Percentiles rank a stretch among this genome's conserved stretches.
These are phyloP conservation scores for Sebastes trivittatus DNA, from an alignment of 2,797 vertebrate species.

Conservation along the genomic window DNA sequence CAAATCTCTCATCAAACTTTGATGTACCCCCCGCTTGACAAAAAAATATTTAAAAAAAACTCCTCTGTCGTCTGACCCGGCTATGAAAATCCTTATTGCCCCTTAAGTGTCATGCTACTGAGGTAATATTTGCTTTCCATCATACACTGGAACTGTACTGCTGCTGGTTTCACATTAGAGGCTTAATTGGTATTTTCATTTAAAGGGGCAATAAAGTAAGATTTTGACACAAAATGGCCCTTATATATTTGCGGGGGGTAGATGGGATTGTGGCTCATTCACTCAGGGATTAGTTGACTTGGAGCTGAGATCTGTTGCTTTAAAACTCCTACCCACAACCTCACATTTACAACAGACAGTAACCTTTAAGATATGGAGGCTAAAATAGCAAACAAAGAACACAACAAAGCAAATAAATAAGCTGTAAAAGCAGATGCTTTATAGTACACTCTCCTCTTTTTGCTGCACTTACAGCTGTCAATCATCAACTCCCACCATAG, in stretches of 20 bases:
- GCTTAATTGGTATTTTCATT: conserved; percentile 64
- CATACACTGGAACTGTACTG: conserved; percentile 17
- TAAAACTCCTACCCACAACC: background rate
- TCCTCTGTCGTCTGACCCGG: background rate
- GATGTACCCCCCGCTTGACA: conserved; percentile 13
- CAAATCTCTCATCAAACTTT: conserved; percentile 56
- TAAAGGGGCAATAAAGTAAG: conserved; percentile 35
- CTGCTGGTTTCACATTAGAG: conserved; percentile 31
- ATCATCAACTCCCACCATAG: background rate
- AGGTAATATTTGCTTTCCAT: conserved; percentile 33
- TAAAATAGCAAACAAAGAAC: background rate
- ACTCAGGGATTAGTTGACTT: background rate
- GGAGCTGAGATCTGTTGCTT: background rate
- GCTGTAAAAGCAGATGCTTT: background rate
- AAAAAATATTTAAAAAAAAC: conserved; percentile 3
- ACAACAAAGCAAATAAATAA: background rate
- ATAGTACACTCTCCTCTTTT: background rate
- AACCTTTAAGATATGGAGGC: background rate
- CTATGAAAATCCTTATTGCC: conserved; percentile 31
- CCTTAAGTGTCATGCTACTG: conserved; percentile 23
- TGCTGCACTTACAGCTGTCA: background rate
- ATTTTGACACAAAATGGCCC: conserved; percentile 16
- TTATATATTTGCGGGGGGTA: background rate
- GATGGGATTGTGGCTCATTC: conserved; percentile 5
- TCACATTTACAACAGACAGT: background rate